Evolutionary conservation across 2,797 vertebrate genomes (phyloP).

Genomic region (Hemitrygon akajei): DNA sequence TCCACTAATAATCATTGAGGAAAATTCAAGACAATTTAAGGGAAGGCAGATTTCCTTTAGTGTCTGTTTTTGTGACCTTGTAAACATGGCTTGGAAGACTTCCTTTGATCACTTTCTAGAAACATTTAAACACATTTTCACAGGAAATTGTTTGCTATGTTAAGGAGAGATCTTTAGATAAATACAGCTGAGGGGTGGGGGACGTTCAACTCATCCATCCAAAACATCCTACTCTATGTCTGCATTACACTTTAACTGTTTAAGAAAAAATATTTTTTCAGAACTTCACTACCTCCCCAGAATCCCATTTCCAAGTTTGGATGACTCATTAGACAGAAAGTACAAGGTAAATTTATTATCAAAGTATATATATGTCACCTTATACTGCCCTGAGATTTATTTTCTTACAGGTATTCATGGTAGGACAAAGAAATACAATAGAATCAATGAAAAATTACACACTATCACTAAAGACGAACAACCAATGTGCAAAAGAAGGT

Average conservation of each 20-base stretch:
- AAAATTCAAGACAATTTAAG: background rate
- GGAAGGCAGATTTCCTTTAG: background rate
- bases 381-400: too few species aligned
- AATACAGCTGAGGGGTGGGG: background rate
- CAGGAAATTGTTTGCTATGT: slow-evolving; percentile 22
- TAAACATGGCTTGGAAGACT: background rate
- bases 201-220: background rate
- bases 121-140: slow-evolving; percentile 13
- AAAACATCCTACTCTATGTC: background rate
- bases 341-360: too few species aligned
- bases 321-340: background rate
- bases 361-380: too few species aligned
- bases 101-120: slow-evolving; percentile 1
- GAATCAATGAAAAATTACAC: too few species aligned
- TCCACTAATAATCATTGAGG: background rate
- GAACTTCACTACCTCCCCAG: background rate
- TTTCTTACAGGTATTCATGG: too few species aligned
- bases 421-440: too few species aligned
- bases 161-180: background rate
- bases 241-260: background rate
- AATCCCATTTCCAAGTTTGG: background rate
- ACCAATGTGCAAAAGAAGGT: too few species aligned
- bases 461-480: too few species aligned
- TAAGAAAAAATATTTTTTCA: background rate
- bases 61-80: background rate